Evolutionary conservation across 2,113 vertebrate species (phyloP).

Genomic region (Aegotheles bennettii): DNA sequence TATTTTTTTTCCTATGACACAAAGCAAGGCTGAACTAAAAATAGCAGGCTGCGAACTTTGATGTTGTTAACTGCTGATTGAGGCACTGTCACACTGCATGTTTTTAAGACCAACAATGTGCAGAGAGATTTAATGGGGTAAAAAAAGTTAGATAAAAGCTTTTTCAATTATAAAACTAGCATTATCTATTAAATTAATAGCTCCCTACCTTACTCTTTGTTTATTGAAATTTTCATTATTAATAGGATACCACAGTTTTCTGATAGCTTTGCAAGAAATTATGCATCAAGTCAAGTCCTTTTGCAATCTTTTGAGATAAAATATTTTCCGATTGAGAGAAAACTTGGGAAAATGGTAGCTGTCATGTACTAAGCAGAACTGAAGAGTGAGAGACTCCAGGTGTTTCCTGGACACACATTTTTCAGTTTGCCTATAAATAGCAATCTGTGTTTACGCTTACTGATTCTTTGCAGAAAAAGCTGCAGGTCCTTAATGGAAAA

Average conservation of each 20-base stretch:
- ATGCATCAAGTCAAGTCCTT: not conserved
- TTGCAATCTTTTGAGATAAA: not conserved
- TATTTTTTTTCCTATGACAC: constrained; percentile 25
- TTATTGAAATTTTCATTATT: not conserved
- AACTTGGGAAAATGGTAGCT: not conserved
- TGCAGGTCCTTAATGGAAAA: constrained; percentile 17
- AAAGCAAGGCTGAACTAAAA: constrained; percentile 57
- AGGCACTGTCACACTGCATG: constrained; percentile 33
- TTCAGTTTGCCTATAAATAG: constrained; percentile 6
- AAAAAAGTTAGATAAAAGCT: not conserved
- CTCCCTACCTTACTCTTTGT: not conserved
- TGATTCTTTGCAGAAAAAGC: constrained; percentile 1
- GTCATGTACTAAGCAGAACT: not conserved
- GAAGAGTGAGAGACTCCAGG: not conserved
- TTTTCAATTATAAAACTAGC: not conserved
- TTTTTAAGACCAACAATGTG: constrained; percentile 24
- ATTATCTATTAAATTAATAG: not conserved
- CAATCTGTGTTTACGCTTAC: not conserved
- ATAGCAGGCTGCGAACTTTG: constrained; percentile 15
- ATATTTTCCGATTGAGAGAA: not conserved
- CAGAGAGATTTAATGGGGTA: constrained; percentile 2
- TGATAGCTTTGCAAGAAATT: not conserved
- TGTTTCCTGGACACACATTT: not conserved
- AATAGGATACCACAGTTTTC: not conserved
- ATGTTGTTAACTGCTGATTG: constrained; percentile 34